Evolutionary conservation across 2,888 invertebrate genomes (phyloP), one percentile per base, ranked within the genome.

Genomic region (Scaptomyza tumidula): DNA sequence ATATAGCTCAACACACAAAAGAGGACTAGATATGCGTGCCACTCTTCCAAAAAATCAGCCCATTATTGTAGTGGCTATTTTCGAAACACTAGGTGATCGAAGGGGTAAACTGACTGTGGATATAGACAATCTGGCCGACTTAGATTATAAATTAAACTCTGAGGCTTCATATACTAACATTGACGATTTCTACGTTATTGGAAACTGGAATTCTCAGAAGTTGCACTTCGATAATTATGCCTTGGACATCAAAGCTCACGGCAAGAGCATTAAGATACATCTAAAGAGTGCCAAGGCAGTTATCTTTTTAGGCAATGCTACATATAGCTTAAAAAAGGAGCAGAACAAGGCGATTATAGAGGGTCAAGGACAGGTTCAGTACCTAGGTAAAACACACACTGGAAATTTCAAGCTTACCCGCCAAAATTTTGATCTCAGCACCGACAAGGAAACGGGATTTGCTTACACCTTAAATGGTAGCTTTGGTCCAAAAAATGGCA

Each of bases 371-470:
- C 94, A 94, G 43, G 93, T 96, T 14, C 95, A 95, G 81, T 93
- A 95, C n/a, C 94, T 94, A 58, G 95, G 95, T 1, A 94, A 95
- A 57, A 93, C 94, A 65, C 94, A 95, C 75, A 94, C 94, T 13
- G 95, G 95, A 0, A 95, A 94, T 90, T 96, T 97, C 92, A 96
- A 96, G 80, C 95, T 95, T 84, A 95, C 95, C 62, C 93, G 94
- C 48, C 95, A 95, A 67, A 89, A 93, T 16, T 93, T 95, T 53
- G 94, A 94, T 5, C 93, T 94, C 54, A 93, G 54, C 2, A 53
- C 72, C 0, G 91, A 96, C 84, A 94, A 94, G 43, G 96, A 96
- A 90, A 93, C 93, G 29, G 96, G 96, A 13, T 92, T 90, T 7
- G 90, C 94, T 90, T 94, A 95, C 6, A 94, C 94, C 73, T 93